phyloP scores from a whole-genome alignment of 2,113 vertebrate species.

The Pitta sordida region DNA sequence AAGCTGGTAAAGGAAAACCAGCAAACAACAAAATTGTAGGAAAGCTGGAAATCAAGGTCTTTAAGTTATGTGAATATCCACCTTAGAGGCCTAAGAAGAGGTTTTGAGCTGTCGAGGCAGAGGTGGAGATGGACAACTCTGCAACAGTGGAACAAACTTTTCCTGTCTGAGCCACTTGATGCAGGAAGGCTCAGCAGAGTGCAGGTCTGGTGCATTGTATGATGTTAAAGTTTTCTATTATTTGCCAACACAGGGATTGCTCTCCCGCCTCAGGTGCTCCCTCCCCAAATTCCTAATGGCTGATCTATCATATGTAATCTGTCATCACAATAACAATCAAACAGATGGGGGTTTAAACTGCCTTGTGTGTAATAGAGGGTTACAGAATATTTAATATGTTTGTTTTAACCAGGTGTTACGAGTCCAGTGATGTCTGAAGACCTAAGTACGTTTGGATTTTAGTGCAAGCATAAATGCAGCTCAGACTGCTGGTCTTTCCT shows the following conservation, averaged over 20 bases:
- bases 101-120: neutral
- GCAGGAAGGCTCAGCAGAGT: neutral
- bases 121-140: neutral
- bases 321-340: neutral
- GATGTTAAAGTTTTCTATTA: rapidly evolving
- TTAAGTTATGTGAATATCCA: neutral
- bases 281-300: neutral
- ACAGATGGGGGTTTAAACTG: neutral
- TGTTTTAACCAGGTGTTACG: neutral
- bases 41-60: neutral
- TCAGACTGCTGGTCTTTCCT: rapidly evolving
- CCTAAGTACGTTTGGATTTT: neutral
- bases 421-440: neutral
- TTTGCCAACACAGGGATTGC: neutral
- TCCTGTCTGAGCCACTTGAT: neutral
- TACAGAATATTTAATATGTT: neutral
- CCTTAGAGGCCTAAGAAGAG: neutral
- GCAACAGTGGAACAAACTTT: rapidly evolving
- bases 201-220: neutral
- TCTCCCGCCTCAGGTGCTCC: neutral
- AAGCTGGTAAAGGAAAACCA: neutral
- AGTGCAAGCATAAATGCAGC: neutral
- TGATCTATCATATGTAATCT: neutral
- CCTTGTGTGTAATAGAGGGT: neutral
- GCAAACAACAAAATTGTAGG: neutral